Percentiles rank a stretch among this genome's conserved stretches.
phyloP scores from a whole-genome alignment of 2,888 invertebrate genomes.

The Lochmaea capreae region DNA sequence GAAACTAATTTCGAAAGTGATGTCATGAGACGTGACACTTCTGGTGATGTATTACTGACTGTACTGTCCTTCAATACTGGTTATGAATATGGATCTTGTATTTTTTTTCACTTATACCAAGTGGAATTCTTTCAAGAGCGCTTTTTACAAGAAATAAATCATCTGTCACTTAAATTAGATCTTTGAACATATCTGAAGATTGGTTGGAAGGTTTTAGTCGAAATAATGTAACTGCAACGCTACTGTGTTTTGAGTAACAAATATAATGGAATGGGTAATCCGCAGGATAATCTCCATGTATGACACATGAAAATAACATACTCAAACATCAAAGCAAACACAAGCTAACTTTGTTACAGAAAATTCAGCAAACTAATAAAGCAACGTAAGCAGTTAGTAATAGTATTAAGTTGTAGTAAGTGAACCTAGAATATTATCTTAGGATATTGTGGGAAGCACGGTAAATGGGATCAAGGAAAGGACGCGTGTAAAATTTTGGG shows the following conservation, averaged over 20 bases:
- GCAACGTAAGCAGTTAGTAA: slow-evolving; percentile 52
- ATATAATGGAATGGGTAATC: slow-evolving; percentile 40
- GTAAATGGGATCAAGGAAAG: slow-evolving; percentile 29
- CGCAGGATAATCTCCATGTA: slow-evolving; percentile 44
- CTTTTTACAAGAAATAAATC: too few species aligned
- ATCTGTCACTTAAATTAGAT: too few species aligned
- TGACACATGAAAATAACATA: slow-evolving; percentile 42
- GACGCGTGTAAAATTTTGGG: slow-evolving; percentile 27
- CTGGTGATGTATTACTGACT: neutral
- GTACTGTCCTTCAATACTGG: neutral
- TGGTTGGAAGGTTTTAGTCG: too few species aligned
- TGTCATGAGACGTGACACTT: slow-evolving; percentile 1
- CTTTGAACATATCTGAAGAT: too few species aligned
- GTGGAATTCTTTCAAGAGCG: too few species aligned
- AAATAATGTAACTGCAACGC: slow-evolving; percentile 11
- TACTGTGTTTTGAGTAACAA: slow-evolving; percentile 20
- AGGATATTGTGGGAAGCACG: slow-evolving; percentile 30
- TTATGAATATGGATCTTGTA: neutral
- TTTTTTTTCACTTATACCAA: neutral
- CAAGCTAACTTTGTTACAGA: slow-evolving; percentile 50
- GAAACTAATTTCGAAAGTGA: neutral
- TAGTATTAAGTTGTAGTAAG: slow-evolving; percentile 46
- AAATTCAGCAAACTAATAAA: slow-evolving; percentile 50
- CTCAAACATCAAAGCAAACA: slow-evolving; percentile 46
- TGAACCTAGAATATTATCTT: slow-evolving; percentile 35